Base-by-base conservation (phyloP, 2,113 vertebrate genomes). In the Fulica atra region DNA sequence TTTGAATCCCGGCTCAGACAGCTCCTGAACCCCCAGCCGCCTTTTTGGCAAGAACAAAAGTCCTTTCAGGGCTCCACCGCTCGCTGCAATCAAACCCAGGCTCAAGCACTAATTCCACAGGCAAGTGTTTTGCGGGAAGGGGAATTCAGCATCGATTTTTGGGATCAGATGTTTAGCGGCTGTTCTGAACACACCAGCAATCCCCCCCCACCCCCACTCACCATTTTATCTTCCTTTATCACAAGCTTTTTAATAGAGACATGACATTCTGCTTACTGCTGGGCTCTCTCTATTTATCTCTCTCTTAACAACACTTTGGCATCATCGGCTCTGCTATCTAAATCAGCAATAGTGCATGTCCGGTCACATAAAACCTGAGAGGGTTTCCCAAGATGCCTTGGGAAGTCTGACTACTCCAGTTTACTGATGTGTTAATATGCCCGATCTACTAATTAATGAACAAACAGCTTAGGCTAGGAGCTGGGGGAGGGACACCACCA, bases 161-260 rank as follows among this genome's bases (percentile, higher is more conserved):
- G 89, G 65, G 74, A 97, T 96, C 95, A 97, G 91, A 82, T 96
- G 89, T 97, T 96, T 56, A 78, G 88, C 29, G 80, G 86, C 97
- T 92, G 74, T 81, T 96, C 89, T 95, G 93, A 96, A 96, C 92
- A 82, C 91, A 95, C 97, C 96, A 88, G 95, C 83, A 82, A 88
- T 51, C 82, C 91, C 84, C 88, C 89, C 91, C 86, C 88, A 87
- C 53, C 82, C 91, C 84, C 83, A 86, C 69, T 95, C 95, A 93
- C 79, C 79, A 77, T 95, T 97, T 97, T 93, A 96, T 97, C 97
- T 97, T 91, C 91, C 92, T 97, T 97, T 97, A 97, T 98, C 97
- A 96, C 93, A 54, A 93, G 97, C 86, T 97, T 96, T 95, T 91
- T 97, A 97, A 96, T 84, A 95, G 94, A 97, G 94, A 97, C 92